Percentiles rank a stretch among this genome's conserved stretches.
Conservation (phyloP, 2,113 vertebrate species). For the Trochalopteron elliotii region DNA sequence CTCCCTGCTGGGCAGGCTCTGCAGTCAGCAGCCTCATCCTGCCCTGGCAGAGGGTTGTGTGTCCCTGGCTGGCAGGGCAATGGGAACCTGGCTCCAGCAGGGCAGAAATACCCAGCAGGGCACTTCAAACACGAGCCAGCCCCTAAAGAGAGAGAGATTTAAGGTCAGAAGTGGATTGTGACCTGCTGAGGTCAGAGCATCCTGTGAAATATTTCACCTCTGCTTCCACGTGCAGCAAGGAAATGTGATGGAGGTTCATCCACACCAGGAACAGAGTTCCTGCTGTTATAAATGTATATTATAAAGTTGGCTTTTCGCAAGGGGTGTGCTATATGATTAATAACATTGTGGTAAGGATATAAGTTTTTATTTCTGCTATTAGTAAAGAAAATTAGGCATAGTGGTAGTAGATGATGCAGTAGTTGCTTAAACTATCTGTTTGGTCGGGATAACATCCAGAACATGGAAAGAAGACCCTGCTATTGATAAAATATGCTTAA, state of each 20-base stretch:
- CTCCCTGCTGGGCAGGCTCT: conserved; percentile 80
- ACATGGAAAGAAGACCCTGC: too few species aligned
- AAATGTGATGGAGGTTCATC: neutral
- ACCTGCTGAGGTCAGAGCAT: neutral
- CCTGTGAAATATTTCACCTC: neutral
- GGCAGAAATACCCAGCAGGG: conserved; percentile 84
- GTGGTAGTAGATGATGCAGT: too few species aligned
- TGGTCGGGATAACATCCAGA: too few species aligned
- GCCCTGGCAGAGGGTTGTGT: conserved; percentile 81
- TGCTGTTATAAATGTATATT: too few species aligned
- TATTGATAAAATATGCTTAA: too few species aligned
- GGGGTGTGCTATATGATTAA: too few species aligned
- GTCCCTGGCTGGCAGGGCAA: conserved; percentile 79
- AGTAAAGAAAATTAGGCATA: too few species aligned
- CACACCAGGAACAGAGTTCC: neutral
- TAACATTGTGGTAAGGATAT: too few species aligned
- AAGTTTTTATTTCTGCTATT: too few species aligned
- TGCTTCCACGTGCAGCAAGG: neutral
- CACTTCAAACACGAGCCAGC: conserved; percentile 80
- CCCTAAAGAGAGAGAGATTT: conserved; percentile 37
- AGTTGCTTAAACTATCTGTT: too few species aligned
- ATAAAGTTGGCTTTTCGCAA: too few species aligned
- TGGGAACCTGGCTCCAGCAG: conserved; percentile 72
- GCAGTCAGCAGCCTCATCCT: conserved; percentile 80
- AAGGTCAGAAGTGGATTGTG: neutral